Percentiles rank a stretch among this genome's conserved stretches.
Evolutionary conservation across 2,797 vertebrate genomes (phyloP).

Genomic region (Ptychadena robeensis): DNA sequence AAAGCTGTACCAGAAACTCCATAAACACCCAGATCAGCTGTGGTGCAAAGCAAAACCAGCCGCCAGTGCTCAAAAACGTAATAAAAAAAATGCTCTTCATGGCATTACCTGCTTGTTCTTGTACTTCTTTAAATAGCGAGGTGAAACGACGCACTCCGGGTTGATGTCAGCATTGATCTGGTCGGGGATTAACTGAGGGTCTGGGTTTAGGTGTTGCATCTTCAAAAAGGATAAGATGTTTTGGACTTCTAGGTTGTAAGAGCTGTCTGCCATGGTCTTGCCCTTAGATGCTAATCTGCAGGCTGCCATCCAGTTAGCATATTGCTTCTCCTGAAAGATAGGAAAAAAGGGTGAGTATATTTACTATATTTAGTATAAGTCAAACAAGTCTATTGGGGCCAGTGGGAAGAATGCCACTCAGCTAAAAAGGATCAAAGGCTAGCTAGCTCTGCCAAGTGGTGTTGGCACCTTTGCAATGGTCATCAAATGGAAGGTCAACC

Average conservation of each 20-base stretch:
- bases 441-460: too few relatives aligned
- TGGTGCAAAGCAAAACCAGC: neutral
- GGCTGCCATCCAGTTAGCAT: conserved; percentile 98
- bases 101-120: conserved; percentile 94
- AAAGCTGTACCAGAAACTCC: neutral
- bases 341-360: too few relatives aligned
- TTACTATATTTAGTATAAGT: too few relatives aligned
- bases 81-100: neutral
- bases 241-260: conserved; percentile 95
- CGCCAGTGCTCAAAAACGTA: neutral
- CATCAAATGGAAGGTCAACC: too few relatives aligned
- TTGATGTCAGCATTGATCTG: conserved; percentile 94
- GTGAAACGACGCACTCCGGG: conserved; percentile 95
- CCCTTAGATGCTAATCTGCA: conserved; percentile 97
- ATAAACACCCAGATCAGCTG: neutral
- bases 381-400: too few relatives aligned
- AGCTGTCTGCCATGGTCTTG: conserved; percentile 99
- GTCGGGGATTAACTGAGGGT: conserved; percentile 91
- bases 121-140: conserved; percentile 97
- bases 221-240: conserved; percentile 98
- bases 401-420: too few relatives aligned
- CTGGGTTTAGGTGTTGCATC: conserved; percentile 98
- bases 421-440: too few relatives aligned
- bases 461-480: too few relatives aligned
- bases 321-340: conserved; percentile 90